Base-by-base conservation (phyloP, 2,888 invertebrate species). In the Oxycera nigricornis region DNA sequence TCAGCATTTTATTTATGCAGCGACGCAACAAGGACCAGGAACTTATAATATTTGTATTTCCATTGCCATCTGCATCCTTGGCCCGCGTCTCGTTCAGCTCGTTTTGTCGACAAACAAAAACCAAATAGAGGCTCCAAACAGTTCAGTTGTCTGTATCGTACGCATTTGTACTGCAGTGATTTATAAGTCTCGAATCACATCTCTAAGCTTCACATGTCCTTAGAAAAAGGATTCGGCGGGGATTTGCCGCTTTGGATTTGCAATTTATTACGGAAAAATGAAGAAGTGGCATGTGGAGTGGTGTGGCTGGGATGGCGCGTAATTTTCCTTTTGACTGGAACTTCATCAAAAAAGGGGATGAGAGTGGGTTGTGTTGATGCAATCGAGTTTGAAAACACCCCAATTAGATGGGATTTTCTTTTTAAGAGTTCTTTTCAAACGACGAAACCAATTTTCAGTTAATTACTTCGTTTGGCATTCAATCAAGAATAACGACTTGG, bases 141-240 rank as follows among this genome's bases (percentile, higher is more conserved):
- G 30, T 50, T 70, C 55, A 20, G 52, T 14, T 70, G 35, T 17
- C 11, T 35, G 3, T 76, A 74, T 76, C 61, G 72, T 76, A 76
- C 76, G 76, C 76, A 76, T 74, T 76, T 70, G 61, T 74, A 67
- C 73, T 74, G 76, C 76, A 74, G 76, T 76, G 76, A 76, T 76
- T 76, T 76, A 76, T 76, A 74, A 74, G 61, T 76, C 76, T 75
- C 57, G 59, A 22, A 31, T 35, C 35, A 46, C 31, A 35, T 70
- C 30, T 31, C 30, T 52, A 52, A 52, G 70, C 70, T 31, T 55
- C 65, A 65, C 30, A 65, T 65, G 26, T 41, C 24, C 65, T 30
- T 1, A 20, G 31, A 55, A 52, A 55, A 55, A 55, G 70, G 22
- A 28, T 70, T 52, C 30, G n/a, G 9, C 6, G 22, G 22, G 70